Percentiles rank a stretch among this genome's conserved stretches.
phyloP scores from a whole-genome alignment of 2,888 invertebrate species.

The Hoplodrina ambigua region DNA sequence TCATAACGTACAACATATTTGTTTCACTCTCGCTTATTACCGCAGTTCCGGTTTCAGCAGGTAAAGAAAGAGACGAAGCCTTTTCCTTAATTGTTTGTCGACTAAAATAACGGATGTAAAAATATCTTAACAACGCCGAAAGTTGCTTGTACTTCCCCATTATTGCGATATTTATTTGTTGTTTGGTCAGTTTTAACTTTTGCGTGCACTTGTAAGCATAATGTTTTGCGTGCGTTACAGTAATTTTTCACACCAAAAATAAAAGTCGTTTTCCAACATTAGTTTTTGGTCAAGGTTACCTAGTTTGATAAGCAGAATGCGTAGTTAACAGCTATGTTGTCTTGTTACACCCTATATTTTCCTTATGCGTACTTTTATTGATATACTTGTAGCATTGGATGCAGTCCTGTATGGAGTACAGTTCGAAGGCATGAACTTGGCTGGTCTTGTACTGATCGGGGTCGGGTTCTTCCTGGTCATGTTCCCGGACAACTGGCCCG shows the following conservation, averaged over 20 bases:
- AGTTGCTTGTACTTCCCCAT: too few species aligned
- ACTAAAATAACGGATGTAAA: neutral
- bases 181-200: too few species aligned
- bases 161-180: too few species aligned
- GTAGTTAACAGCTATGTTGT: too few species aligned
- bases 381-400: conserved; percentile 92
- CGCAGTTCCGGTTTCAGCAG: conserved; percentile 98
- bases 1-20: conserved; percentile 98
- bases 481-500: conserved; percentile 99
- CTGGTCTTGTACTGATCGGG: conserved; percentile 97
- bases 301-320: too few species aligned
- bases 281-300: too few species aligned
- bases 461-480: conserved; percentile 98
- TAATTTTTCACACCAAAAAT: too few species aligned
- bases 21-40: conserved; percentile 98
- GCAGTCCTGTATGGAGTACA: conserved; percentile 95
- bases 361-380: neutral
- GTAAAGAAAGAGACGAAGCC: conserved; percentile 85
- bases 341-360: too few species aligned
- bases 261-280: too few species aligned
- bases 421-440: conserved; percentile 98
- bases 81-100: neutral
- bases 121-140: too few species aligned
- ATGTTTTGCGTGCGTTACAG: too few species aligned
- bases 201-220: too few species aligned